Conservation (phyloP, 2,113 vertebrate genomes). For the Buteo buteo region DNA sequence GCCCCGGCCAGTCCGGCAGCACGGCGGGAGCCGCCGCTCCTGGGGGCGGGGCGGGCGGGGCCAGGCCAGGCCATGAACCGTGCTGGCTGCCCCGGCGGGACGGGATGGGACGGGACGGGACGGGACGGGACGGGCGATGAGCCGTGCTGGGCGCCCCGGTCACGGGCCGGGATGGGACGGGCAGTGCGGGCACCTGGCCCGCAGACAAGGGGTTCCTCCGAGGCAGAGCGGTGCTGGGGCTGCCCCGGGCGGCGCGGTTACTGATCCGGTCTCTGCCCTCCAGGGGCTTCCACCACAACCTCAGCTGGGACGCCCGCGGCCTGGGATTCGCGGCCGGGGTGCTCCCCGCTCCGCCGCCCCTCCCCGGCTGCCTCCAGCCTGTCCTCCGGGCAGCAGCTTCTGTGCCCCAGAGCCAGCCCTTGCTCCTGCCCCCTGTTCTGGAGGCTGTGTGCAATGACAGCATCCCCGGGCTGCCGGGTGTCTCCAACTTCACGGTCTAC, state of each 20-base stretch:
- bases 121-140: neutral
- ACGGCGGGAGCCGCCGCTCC: too few species aligned
- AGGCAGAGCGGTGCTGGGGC: neutral
- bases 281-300: constrained; percentile 86
- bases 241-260: neutral
- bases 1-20: too few species aligned
- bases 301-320: constrained; percentile 83
- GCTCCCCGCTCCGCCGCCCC: constrained; percentile 73
- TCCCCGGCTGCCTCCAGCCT: neutral
- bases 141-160: neutral
- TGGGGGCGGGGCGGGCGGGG: too few species aligned
- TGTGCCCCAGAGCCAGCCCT: neutral
- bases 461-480: constrained; percentile 73
- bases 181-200: neutral
- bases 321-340: constrained; percentile 77
- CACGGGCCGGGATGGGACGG: neutral
- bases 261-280: neutral
- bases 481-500: constrained; percentile 87
- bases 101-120: neutral
- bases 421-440: constrained; percentile 68
- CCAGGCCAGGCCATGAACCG: too few species aligned
- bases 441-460: constrained; percentile 82
- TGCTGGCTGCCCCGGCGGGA: neutral
- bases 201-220: neutral
- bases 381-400: neutral